Base-by-base conservation (phyloP, 2,113 vertebrate genomes). In the Syngnathus scovelli region DNA sequence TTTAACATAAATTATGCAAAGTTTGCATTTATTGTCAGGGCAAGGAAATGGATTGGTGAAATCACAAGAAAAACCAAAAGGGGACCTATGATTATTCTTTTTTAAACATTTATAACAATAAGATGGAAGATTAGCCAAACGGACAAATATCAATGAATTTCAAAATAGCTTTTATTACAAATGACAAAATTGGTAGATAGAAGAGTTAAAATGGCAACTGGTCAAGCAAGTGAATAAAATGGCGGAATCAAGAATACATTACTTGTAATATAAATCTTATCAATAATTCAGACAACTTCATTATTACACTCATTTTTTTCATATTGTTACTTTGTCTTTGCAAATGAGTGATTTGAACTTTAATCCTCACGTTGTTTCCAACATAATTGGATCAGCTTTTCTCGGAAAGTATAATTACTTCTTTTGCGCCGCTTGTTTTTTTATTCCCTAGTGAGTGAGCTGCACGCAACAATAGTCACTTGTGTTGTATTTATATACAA, bases 291-390 rank as follows among this genome's bases (percentile, higher is more conserved):
- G 71, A 15, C 56, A 70, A 70, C 72, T 27, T 74, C 66, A 78
- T 81, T 78, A 70, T 64, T 33, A 59, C 75, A 52, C 72, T 74
- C 76, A 38, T 56, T 54, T 74, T 85, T 85, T 88, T 83, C 85
- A 82, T 65, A 21, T 61, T 21, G 19, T 21, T 39, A 19, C 37
- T 75, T 86, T 78, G 80, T 80, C 83, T 87, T 82, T 79, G 77
- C 73, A 87, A 82, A 86, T 85, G 75, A 85, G 66, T 75, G 73
- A 71, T 83, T 87, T 77, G 82, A 83, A 83, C 81, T 85, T 81
- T 77, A 82, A 83, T 86, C 72, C 72, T 73, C 61, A 75, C 74
- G 75, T 80, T 82, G 72, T 73, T 78, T 79, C 74, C 56, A 8
- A 11, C 68, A 71, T 80, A 81, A 81, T 85, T 82, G 64, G 71